phyloP scores from a whole-genome alignment of 1,140 invertebrate genomes.

The Epicauta chinensis region DNA sequence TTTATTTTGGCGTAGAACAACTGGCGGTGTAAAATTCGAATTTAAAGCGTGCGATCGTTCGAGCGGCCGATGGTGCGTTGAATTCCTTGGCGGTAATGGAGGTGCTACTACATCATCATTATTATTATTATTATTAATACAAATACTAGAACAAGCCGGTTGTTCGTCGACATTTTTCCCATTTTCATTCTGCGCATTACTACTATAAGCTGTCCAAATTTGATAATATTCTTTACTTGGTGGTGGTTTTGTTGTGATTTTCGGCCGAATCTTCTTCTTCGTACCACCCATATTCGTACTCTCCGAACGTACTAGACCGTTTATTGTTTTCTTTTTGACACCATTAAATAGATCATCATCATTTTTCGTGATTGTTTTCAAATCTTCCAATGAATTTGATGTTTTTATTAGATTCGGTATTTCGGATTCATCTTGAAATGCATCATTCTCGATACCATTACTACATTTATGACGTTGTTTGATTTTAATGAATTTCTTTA shows the following conservation, averaged over 20 bases:
- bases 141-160: no score
- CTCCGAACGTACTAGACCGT: constrained; percentile 29
- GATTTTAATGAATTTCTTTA: constrained; percentile 35
- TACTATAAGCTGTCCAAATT: constrained; percentile 53
- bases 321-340: constrained; percentile 36
- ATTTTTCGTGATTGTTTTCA: constrained; percentile 22
- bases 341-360: constrained; percentile 26
- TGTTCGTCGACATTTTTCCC: constrained; percentile 40
- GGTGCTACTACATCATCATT: constrained; percentile 38
- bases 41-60: constrained; percentile 55
- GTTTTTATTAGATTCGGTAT: constrained; percentile 28
- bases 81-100: constrained; percentile 45
- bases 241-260: constrained; percentile 42
- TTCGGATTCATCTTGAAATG: constrained; percentile 36
- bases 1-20: constrained; percentile 51
- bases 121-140: constrained; percentile 22
- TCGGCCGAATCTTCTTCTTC: constrained; percentile 40
- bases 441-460: constrained; percentile 38
- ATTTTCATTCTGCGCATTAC: constrained; percentile 43
- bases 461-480: constrained; percentile 29
- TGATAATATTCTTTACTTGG: constrained; percentile 55
- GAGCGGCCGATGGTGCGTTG: constrained; percentile 52
- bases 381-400: constrained; percentile 36
- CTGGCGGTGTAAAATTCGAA: constrained; percentile 39
- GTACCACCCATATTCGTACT: constrained; percentile 34